These are phyloP conservation scores for Cacatua alba DNA, from an alignment of 2,113 vertebrate genomes.

Conservation along the genomic window DNA sequence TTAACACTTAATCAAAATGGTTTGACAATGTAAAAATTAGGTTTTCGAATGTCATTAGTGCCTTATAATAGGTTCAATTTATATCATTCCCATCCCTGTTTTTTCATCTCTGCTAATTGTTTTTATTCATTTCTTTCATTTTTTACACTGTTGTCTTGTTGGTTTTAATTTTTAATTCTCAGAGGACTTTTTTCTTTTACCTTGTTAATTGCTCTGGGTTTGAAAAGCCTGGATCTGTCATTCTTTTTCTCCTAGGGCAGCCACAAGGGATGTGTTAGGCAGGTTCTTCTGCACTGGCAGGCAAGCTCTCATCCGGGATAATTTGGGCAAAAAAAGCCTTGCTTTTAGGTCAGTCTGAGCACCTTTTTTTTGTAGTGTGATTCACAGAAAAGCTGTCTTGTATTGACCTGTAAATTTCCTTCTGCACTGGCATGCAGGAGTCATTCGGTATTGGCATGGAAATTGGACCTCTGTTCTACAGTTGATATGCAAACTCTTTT, in stretches of 20 bases:
- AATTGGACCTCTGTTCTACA: conserved; percentile 48
- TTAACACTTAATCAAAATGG: conserved; percentile 76
- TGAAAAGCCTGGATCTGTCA: conserved; percentile 44
- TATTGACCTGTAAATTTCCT: conserved; percentile 44
- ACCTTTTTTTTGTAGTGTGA: background rate
- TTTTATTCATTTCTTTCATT: conserved; percentile 75
- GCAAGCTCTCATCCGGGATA: background rate
- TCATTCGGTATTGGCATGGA: conserved; percentile 38
- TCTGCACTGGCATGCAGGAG: background rate
- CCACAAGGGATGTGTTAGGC: conserved; percentile 11
- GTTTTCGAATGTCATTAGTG: conserved; percentile 78
- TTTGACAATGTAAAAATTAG: conserved; percentile 79
- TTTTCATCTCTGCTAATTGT: conserved; percentile 75
- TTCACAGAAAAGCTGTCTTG: conserved; percentile 33
- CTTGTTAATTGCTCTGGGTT: conserved; percentile 58
- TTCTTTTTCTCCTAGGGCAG: conserved; percentile 32
- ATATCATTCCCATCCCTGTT: conserved; percentile 64
- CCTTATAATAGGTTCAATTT: conserved; percentile 76
- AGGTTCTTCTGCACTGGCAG: background rate
- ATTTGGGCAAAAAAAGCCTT: background rate
- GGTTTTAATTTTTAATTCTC: conserved; percentile 81
- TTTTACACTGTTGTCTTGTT: conserved; percentile 76
- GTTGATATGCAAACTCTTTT: conserved; percentile 54
- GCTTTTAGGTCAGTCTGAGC: background rate
- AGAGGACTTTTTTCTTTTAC: conserved; percentile 38